Percentiles rank a stretch among this genome's conserved stretches.
Conservation (phyloP, 2,797 vertebrate species). For the Novumbra hubbsi region DNA sequence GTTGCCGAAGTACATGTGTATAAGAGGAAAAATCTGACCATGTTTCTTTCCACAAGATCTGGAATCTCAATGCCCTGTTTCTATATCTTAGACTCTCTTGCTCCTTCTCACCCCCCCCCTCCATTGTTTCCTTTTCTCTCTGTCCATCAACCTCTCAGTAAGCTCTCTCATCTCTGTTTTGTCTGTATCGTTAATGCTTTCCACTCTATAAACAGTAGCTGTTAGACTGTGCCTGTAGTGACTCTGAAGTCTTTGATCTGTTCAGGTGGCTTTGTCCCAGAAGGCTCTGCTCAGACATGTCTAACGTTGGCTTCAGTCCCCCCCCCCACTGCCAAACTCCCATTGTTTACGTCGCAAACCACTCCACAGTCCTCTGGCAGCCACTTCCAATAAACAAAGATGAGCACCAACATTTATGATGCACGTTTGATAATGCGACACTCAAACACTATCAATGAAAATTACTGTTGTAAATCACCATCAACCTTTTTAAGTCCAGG, state of each 20-base stretch:
- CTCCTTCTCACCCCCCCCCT: background rate
- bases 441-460: background rate
- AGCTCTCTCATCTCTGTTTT: background rate
- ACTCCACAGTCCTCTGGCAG: background rate
- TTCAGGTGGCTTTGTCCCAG: conserved; percentile 12
- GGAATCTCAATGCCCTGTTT: background rate
- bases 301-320: background rate
- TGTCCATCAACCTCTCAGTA: conserved; percentile 4
- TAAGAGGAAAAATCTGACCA: background rate
- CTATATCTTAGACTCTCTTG: background rate
- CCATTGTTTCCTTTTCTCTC: conserved; percentile 1
- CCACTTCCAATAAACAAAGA: background rate
- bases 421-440: background rate
- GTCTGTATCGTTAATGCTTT: background rate
- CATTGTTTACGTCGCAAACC: background rate
- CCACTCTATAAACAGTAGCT: background rate
- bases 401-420: background rate
- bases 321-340: background rate
- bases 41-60: background rate
- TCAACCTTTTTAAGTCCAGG: background rate
- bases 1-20: no score
- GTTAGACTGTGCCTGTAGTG: conserved; percentile 9
- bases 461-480: background rate
- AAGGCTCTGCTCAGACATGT: conserved; percentile 10
- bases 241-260: conserved; percentile 27